These are phyloP conservation scores for Eupithecia subumbrata DNA, from an alignment of 2,888 invertebrate species.

Conservation along the genomic window DNA sequence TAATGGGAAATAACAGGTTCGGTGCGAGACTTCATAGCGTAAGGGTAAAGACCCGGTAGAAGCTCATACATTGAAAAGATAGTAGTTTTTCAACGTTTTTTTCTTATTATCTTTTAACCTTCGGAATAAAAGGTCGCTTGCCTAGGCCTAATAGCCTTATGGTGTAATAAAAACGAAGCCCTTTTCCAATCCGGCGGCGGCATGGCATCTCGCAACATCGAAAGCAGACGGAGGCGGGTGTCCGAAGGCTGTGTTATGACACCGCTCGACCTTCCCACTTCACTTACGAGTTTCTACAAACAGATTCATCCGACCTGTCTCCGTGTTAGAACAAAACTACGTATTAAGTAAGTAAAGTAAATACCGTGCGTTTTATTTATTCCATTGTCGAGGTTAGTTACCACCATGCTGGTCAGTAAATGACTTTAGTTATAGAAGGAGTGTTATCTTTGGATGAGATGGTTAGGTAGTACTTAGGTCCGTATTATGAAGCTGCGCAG, in stretches of 20 bases:
- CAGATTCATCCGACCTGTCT: conserved; percentile 5
- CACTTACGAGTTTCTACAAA: conserved; percentile 23
- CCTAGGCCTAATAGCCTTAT: background rate
- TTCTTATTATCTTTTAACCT: background rate
- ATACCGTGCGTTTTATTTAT: background rate
- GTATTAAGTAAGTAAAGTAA: background rate
- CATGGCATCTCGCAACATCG: conserved; percentile 27
- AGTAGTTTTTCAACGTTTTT: background rate
- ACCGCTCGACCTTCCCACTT: conserved; percentile 24
- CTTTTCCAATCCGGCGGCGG: conserved; percentile 1
- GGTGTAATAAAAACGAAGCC: background rate
- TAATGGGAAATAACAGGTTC: background rate
- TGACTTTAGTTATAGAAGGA: no score
- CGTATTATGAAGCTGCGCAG: no score
- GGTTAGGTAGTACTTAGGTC: no score
- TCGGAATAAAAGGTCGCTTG: background rate
- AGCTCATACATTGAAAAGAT: background rate
- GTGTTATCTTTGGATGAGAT: no score
- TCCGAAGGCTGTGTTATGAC: conserved; percentile 30
- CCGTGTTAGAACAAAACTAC: background rate
- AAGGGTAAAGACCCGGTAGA: background rate
- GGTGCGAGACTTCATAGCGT: background rate
- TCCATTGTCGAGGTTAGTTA: no score
- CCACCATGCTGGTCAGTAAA: no score
- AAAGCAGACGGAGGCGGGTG: conserved; percentile 18